Evolutionary conservation across 2,113 vertebrate species (phyloP).

Genomic region (Podilymbus podiceps): DNA sequence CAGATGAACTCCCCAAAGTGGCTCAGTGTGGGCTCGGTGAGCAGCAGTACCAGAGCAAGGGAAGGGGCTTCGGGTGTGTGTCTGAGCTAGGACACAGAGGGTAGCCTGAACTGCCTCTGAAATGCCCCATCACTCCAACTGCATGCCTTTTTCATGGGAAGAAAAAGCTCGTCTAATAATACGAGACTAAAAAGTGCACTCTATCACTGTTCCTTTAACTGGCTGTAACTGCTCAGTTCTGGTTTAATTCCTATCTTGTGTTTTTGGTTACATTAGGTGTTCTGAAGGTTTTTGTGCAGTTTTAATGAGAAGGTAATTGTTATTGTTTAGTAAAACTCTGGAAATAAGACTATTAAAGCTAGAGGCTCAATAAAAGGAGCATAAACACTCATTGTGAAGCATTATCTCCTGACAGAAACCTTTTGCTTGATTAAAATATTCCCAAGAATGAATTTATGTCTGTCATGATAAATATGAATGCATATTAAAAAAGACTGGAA

Average conservation of each 20-base stretch:
- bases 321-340: neutral
- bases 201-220: neutral
- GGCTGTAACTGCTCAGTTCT: neutral
- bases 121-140: neutral
- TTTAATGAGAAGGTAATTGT: neutral
- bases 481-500: neutral
- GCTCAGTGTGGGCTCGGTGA: neutral
- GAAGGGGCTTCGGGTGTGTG: accelerated
- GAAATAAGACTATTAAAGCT: neutral
- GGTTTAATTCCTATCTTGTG: neutral
- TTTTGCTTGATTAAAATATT: neutral
- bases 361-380: neutral
- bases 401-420: neutral
- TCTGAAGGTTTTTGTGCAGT: neutral
- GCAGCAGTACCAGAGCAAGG: neutral
- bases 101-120: neutral
- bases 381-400: neutral
- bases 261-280: neutral
- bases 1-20: neutral
- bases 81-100: neutral
- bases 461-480: neutral
- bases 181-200: neutral
- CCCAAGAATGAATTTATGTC: neutral
- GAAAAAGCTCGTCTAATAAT: neutral
- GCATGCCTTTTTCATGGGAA: neutral